These are phyloP conservation scores for Rousettus leschenaultii DNA, from an alignment of 2,113 vertebrate species.

Conservation along the genomic window DNA sequence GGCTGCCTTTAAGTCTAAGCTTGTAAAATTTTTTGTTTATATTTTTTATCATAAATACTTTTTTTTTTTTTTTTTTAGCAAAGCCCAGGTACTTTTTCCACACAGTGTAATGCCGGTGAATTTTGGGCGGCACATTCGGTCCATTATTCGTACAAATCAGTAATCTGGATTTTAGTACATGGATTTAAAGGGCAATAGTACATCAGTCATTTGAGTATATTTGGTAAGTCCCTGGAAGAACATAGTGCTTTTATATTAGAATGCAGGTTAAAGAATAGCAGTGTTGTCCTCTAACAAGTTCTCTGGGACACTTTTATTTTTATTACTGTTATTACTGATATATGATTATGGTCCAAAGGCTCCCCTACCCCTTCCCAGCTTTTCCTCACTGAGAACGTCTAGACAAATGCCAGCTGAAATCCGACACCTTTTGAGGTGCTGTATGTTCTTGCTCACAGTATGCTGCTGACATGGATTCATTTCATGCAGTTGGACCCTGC, in stretches of 20 bases:
- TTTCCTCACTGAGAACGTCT: conserved; percentile 63
- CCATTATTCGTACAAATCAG: conserved; percentile 67
- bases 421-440: conserved; percentile 76
- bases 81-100: conserved; percentile 80
- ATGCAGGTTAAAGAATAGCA: conserved; percentile 54
- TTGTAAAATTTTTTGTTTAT: conserved; percentile 65
- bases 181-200: conserved; percentile 73
- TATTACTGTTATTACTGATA: neutral
- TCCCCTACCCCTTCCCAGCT: conserved; percentile 57
- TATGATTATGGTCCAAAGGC: conserved; percentile 72
- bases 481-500: conserved; percentile 65
- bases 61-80: conserved; percentile 36
- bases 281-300: conserved; percentile 79
- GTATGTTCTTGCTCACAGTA: conserved; percentile 71
- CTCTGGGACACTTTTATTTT: conserved; percentile 65
- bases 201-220: conserved; percentile 66
- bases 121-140: conserved; percentile 72
- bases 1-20: conserved; percentile 79
- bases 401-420: conserved; percentile 69
- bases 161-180: conserved; percentile 71
- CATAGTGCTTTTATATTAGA: conserved; percentile 63
- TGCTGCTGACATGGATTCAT: conserved; percentile 65
- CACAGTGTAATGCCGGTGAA: conserved; percentile 64
- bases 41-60: conserved; percentile 49
- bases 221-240: conserved; percentile 62